Evolutionary conservation across 2,113 vertebrate genomes (phyloP), one percentile per base, ranked within the genome.

Genomic region (Otis tarda): DNA sequence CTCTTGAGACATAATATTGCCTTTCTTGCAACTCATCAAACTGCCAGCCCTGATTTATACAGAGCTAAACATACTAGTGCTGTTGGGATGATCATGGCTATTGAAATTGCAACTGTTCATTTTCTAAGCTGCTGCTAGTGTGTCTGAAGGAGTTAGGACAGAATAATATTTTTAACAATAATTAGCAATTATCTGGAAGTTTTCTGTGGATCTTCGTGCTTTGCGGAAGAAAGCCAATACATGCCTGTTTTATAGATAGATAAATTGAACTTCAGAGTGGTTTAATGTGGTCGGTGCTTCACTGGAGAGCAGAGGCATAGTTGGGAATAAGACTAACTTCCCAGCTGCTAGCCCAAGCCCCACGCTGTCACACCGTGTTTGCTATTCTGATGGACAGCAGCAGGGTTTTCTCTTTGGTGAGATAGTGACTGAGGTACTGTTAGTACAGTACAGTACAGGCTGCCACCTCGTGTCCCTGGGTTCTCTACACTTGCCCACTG

Each of bases 1-100:
- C 96, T 96, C 94, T 79, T 45, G 95, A 95, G 96, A 91, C 11
- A 1, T 64, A 78, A 96, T 90, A 84, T 81, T 24, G 3, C 86
- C 90, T 96, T 95, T 79, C 79, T 91, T 92, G 69, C 89, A 89
- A 92, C 92, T 93, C 94, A 87, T 96, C 94, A 94, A 82, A 73
- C 91, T 96, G 89, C 91, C 83, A 87, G 71, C 74, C 76, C 94
- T 96, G 96, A 97, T 95, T 96, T 93, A 97, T 52, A 71, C 57
- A 55, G 65, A 88, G 82, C 85, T 93, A 87, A 97, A 89, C 86
- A 71, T 79, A 75, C 86, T 52, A 47, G 57, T 75, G 77, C 90
- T 92, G 89, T 79, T 96, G 92, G 88, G 94, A 68, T 92, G 87
- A 92, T 81, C 73, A 53, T 89, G 4, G 0, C 82, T 89, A 70